Conservation (phyloP, 2,113 vertebrate genomes). For the Tonatia bakeri region DNA sequence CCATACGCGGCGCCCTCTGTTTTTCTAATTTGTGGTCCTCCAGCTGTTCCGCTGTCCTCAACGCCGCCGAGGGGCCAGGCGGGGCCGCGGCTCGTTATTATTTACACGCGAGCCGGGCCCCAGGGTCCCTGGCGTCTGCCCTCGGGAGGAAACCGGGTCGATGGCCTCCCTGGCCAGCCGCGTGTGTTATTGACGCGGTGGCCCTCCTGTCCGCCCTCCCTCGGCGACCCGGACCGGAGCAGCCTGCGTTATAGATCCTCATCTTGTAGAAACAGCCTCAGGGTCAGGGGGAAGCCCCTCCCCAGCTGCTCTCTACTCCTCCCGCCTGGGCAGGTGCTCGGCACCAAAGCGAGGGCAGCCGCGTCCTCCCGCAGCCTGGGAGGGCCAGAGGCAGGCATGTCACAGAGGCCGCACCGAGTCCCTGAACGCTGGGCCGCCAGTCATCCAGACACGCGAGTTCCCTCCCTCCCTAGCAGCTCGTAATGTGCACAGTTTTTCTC, state of each 20-base stretch:
- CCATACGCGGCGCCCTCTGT: constrained; percentile 12
- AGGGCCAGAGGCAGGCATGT: neutral
- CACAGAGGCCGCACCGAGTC: neutral
- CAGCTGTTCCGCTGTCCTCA: neutral
- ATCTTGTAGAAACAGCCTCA: neutral
- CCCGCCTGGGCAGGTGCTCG: neutral
- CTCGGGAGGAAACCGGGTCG: neutral
- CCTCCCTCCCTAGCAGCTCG: neutral
- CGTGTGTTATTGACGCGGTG: neutral
- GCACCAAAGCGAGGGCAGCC: neutral
- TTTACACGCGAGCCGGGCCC: constrained; percentile 17
- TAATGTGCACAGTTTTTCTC: neutral
- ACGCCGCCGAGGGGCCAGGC: neutral
- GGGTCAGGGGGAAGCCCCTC: neutral
- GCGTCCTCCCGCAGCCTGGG: too few relatives aligned
- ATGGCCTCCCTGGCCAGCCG: neutral
- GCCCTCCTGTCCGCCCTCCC: neutral
- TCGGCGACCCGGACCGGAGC: neutral
- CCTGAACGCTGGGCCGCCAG: neutral
- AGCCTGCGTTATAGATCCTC: neutral
- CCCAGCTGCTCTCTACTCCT: neutral
- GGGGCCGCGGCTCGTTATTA: neutral
- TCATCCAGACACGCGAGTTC: neutral
- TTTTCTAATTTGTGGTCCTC: constrained; percentile 40
- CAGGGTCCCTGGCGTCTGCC: neutral